phyloP scores from a whole-genome alignment of 2,113 vertebrate species.

The Chloroceryle aenea region DNA sequence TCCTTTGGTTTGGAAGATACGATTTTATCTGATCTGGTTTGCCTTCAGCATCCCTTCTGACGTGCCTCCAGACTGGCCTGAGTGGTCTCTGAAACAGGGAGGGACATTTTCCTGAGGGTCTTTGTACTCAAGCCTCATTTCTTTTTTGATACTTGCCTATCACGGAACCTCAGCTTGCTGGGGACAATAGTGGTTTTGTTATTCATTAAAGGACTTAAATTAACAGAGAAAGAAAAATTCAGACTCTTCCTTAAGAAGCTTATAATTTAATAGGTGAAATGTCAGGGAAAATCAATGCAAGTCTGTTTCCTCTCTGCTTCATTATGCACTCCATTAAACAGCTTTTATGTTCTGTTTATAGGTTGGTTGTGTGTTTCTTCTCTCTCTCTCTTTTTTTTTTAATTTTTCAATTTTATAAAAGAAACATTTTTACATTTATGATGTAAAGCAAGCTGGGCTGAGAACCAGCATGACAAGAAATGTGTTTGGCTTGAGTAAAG shows the following conservation, averaged over 20 bases:
- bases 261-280: conserved; percentile 83
- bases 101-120: background rate
- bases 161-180: conserved; percentile 8
- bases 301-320: conserved; percentile 73
- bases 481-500: background rate
- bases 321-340: conserved; percentile 74
- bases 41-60: background rate
- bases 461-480: conserved; percentile 55
- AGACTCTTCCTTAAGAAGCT: conserved; percentile 74
- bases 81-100: background rate
- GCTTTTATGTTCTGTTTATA: conserved; percentile 83
- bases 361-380: conserved; percentile 58
- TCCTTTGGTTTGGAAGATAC: background rate
- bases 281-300: conserved; percentile 73
- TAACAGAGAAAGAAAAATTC: conserved; percentile 45
- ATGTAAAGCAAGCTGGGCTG: conserved; percentile 56
- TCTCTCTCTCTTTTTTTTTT: background rate
- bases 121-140: background rate
- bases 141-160: background rate
- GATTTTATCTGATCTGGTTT: background rate
- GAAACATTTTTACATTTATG: conserved; percentile 61
- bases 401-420: conserved; percentile 33
- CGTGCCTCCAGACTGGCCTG: background rate
- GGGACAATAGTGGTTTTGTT: conserved; percentile 74
- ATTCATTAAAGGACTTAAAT: conserved; percentile 69